Percentiles rank a stretch among this genome's conserved stretches.
Evolutionary conservation across 2,113 vertebrate genomes (phyloP).

Genomic region (Poeciliopsis turrubarensis): DNA sequence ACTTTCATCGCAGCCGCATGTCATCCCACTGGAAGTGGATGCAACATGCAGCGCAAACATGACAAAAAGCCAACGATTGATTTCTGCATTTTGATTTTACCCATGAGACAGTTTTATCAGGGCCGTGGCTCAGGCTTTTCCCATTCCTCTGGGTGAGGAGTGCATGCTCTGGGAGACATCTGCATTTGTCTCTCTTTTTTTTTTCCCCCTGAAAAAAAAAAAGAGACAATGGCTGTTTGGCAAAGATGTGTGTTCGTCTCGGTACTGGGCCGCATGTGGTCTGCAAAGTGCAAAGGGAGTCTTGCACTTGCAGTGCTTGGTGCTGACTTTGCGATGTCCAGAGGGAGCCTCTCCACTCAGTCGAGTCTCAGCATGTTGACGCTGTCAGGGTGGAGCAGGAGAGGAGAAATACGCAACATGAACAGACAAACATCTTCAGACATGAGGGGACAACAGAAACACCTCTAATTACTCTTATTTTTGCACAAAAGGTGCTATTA

Average conservation of each 20-base stretch:
- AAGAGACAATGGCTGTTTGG: neutral
- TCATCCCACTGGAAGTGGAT: constrained; percentile 49
- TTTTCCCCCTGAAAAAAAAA: too few relatives aligned
- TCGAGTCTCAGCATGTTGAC: constrained; percentile 34
- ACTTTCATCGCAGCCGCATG: constrained; percentile 28
- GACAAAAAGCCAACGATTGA: constrained; percentile 51
- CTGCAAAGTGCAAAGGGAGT: constrained; percentile 31
- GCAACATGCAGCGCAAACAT: constrained; percentile 49
- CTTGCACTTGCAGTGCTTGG: constrained; percentile 44
- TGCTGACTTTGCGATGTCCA: constrained; percentile 68
- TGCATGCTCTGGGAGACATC: constrained; percentile 11
- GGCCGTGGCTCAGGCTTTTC: constrained; percentile 16
- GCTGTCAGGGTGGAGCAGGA: constrained; percentile 31
- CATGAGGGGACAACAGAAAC: constrained; percentile 4
- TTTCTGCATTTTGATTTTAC: constrained; percentile 50
- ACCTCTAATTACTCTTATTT: constrained; percentile 28
- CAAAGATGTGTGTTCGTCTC: constrained; percentile 12
- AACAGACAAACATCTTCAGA: constrained; percentile 12
- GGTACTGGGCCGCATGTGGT: constrained; percentile 15
- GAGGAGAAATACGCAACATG: constrained; percentile 27
- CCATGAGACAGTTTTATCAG: constrained; percentile 29
- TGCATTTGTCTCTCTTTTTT: constrained; percentile 4
- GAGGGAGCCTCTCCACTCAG: constrained; percentile 38
- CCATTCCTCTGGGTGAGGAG: constrained; percentile 8
- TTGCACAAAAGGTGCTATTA: constrained; percentile 15